Percentiles rank a stretch among this genome's conserved stretches.
Evolutionary conservation across 2,113 vertebrate species (phyloP).

Genomic region (Nothocercus nigrocapillus): DNA sequence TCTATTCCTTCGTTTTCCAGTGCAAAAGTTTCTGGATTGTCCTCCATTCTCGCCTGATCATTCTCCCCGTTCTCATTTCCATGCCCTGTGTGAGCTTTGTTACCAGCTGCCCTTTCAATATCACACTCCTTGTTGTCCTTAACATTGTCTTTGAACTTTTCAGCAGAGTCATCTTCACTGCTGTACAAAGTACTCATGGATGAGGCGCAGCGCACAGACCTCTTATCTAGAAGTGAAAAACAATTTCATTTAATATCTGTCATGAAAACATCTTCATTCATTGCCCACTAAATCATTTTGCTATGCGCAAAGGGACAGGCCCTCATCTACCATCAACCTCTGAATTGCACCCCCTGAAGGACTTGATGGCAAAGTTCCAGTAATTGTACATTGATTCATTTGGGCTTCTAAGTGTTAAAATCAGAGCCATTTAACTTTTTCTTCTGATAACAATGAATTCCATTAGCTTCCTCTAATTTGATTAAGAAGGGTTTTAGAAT

Average conservation of each 20-base stretch:
- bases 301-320: neutral
- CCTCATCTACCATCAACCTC: neutral
- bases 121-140: neutral
- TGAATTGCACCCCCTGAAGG: neutral
- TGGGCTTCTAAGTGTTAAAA: neutral
- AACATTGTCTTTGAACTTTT: neutral
- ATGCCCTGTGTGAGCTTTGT: neutral
- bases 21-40: neutral
- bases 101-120: neutral
- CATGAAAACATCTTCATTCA: neutral
- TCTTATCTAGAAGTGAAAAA: conserved; percentile 63
- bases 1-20: conserved; percentile 2
- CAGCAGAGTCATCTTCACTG: conserved; percentile 71
- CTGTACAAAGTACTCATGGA: conserved; percentile 69
- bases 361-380: neutral
- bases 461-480: neutral
- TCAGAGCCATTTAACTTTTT: neutral
- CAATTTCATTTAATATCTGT: neutral
- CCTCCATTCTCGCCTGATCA: neutral
- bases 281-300: neutral
- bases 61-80: neutral
- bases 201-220: conserved; percentile 61
- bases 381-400: neutral
- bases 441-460: neutral
- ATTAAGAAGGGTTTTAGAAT: neutral